A percentile compares a stretch with the other conserved stretches of the same genome.
These are phyloP conservation scores for Arctocebus calabarensis DNA, from an alignment of 2,797 vertebrate species.

Conservation along the genomic window DNA sequence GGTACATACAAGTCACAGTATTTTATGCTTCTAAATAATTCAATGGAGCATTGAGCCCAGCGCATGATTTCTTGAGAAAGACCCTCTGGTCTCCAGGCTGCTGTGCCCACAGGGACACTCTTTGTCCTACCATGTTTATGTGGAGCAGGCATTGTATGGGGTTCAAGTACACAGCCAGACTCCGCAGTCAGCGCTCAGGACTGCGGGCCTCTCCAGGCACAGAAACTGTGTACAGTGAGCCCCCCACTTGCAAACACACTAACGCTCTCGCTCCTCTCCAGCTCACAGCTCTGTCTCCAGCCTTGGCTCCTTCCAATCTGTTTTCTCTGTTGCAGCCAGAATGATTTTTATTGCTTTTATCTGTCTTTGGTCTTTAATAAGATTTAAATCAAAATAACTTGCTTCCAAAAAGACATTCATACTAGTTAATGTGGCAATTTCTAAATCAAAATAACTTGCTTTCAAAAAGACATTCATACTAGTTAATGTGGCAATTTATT, in stretches of 20 bases:
- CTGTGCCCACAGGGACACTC: neutral
- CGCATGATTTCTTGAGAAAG: neutral
- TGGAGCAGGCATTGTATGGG: neutral
- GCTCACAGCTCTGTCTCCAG: neutral
- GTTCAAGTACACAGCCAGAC: neutral
- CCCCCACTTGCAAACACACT: neutral
- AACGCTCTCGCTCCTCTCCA: neutral
- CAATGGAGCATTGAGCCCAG: neutral
- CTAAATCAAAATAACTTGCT: neutral
- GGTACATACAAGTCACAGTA: neutral
- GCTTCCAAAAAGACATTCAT: constrained; percentile 1
- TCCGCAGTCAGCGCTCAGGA: neutral
- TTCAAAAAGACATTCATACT: neutral
- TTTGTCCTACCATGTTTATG: neutral
- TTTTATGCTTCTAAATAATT: neutral
- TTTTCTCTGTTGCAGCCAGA: neutral
- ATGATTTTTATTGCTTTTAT: neutral
- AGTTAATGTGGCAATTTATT: constrained; percentile 4
- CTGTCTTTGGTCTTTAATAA: neutral
- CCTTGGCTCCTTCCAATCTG: neutral
- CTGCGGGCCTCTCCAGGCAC: neutral
- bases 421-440: neutral
- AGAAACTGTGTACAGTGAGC: neutral
- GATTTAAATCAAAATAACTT: neutral
- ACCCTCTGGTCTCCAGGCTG: neutral